Evolutionary conservation across 92 coral and sea anemone genomes (phyloP).

Genomic region (Ricordea florida): DNA sequence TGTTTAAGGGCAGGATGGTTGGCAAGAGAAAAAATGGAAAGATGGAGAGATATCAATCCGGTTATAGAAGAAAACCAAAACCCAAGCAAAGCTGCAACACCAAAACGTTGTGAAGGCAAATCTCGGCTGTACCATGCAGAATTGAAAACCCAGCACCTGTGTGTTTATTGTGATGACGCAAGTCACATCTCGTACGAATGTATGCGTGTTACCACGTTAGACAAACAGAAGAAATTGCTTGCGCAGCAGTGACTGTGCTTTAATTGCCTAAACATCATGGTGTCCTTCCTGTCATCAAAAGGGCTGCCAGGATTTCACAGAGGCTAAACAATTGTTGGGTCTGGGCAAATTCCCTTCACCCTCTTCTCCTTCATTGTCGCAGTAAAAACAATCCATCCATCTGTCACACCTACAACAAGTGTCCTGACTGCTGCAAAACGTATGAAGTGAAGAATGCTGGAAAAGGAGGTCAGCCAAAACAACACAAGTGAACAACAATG

Average conservation of each 20-base stretch:
- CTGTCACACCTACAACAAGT: too few species aligned
- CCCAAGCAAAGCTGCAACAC: not conserved
- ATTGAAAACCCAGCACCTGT: not conserved
- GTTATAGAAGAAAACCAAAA: not conserved
- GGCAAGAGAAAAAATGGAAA: slow-evolving; percentile 23
- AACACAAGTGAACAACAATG: too few species aligned
- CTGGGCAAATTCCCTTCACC: too few species aligned
- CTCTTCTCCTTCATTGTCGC: too few species aligned
- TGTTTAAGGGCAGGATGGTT: not conserved
- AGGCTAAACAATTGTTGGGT: too few species aligned
- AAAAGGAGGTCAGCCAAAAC: too few species aligned
- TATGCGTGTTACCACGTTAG: slow-evolving; percentile 4
- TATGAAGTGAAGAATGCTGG: too few species aligned
- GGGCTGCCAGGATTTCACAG: too few species aligned
- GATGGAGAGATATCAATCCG: slow-evolving; percentile 12
- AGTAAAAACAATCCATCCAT: too few species aligned
- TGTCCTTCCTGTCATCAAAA: too few species aligned
- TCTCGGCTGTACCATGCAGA: not conserved
- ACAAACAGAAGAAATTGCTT: not conserved
- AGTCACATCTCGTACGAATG: not conserved
- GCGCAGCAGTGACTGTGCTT: slow-evolving; percentile 19
- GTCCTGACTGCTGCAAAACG: too few species aligned
- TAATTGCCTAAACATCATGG: not conserved
- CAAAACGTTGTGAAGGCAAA: not conserved
- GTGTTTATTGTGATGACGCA: slow-evolving; percentile 32